Percentiles rank a stretch among this genome's conserved stretches.
Conservation (phyloP, 2,888 invertebrate genomes). For the Xylota segnis region DNA sequence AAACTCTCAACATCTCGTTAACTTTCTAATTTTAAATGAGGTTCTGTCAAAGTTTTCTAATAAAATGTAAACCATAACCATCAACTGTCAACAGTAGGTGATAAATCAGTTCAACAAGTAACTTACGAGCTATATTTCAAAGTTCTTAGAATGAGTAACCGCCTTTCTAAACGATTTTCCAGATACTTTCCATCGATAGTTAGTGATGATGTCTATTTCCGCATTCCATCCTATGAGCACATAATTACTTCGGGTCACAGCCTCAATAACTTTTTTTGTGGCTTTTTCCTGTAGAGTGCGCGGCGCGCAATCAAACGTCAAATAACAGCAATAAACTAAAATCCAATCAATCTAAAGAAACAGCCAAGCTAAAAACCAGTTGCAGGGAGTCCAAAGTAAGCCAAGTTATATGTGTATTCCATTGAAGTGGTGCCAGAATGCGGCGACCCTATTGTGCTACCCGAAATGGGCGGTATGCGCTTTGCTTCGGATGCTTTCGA, state of each 20-base stretch:
- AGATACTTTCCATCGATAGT: not conserved
- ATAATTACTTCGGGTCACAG: constrained; percentile 45
- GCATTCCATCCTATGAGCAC: constrained; percentile 21
- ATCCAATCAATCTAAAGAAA: constrained; percentile 57
- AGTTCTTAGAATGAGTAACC: not conserved
- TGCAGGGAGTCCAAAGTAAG: constrained; percentile 49
- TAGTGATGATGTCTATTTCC: constrained; percentile 24
- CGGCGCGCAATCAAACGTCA: constrained; percentile 43
- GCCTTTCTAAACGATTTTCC: constrained; percentile 1
- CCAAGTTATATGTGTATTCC: constrained; percentile 44
- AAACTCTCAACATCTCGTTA: too few species aligned
- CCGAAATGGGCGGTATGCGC: constrained; percentile 27
- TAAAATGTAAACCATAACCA: not conserved
- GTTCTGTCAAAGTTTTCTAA: not conserved
- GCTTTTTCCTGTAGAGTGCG: constrained; percentile 7
- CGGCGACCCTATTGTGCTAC: constrained; percentile 51
- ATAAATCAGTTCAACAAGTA: not conserved
- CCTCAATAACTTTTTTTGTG: constrained; percentile 28
- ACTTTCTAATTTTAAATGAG: too few species aligned
- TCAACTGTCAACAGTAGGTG: not conserved
- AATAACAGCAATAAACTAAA: constrained; percentile 55
- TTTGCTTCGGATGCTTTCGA: constrained; percentile 36
- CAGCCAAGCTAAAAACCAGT: constrained; percentile 13
- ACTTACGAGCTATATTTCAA: constrained; percentile 11
- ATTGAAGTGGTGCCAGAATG: constrained; percentile 43